Conservation (phyloP, 2,888 invertebrate genomes). For the Syrphus vitripennis region DNA sequence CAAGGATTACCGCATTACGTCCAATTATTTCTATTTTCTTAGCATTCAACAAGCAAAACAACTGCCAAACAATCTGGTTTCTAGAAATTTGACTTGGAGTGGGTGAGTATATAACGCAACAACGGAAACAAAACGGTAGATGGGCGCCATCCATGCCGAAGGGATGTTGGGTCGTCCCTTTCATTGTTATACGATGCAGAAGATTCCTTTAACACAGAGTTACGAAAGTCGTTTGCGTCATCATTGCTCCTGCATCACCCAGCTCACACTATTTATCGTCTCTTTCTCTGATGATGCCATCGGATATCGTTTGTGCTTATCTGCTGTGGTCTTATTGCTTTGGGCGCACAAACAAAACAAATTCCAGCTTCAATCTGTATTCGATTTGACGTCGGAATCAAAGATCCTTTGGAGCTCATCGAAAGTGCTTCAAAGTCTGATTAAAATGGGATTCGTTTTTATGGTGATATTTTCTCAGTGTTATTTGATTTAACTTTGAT, state of each 20-base stretch:
- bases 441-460: conserved; percentile 70
- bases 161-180: neutral
- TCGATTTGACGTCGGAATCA: conserved; percentile 70
- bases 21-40: conserved; percentile 73
- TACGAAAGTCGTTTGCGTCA: conserved; percentile 59
- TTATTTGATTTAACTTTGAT: conserved; percentile 60
- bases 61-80: conserved; percentile 69
- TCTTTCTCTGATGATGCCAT: neutral
- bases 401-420: conserved; percentile 70
- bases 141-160: neutral
- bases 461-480: conserved; percentile 61
- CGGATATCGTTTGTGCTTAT: conserved; percentile 50
- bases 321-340: conserved; percentile 61
- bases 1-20: conserved; percentile 74
- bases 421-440: conserved; percentile 70
- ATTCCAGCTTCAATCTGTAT: conserved; percentile 61
- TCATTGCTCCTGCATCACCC: conserved; percentile 39
- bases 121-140: neutral
- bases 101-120: too few relatives aligned
- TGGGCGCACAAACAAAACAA: conserved; percentile 69
- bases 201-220: conserved; percentile 31
- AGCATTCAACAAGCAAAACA: conserved; percentile 73
- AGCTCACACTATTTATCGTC: neutral
- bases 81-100: conserved; percentile 45
- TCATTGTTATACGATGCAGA: conserved; percentile 61